These are phyloP conservation scores for Protodeltote pygarga DNA, from an alignment of 2,888 invertebrate genomes.

Conservation along the genomic window DNA sequence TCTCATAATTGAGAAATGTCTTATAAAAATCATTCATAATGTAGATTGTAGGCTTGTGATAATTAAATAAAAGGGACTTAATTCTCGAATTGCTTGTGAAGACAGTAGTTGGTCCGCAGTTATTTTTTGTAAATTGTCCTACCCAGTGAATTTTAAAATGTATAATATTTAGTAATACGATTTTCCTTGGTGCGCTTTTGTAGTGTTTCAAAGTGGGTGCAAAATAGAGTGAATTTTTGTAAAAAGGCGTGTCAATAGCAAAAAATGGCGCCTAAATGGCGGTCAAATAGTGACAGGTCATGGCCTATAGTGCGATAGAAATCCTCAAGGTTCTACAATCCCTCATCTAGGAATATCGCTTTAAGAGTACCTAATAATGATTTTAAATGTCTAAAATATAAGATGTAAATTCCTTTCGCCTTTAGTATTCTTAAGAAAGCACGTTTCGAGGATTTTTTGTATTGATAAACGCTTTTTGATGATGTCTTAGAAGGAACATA, in stretches of 20 bases:
- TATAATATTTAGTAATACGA: too few species aligned
- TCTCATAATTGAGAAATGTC: too few species aligned
- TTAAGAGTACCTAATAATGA: constrained; percentile 23
- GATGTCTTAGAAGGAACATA: constrained; percentile 18
- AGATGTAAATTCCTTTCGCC: constrained; percentile 1
- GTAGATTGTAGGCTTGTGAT: too few species aligned
- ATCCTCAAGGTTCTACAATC: constrained; percentile 6
- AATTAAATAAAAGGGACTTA: too few species aligned
- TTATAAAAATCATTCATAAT: too few species aligned
- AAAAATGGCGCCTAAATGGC: constrained; percentile 7
- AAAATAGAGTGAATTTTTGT: constrained; percentile 18
- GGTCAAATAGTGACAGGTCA: constrained; percentile 14
- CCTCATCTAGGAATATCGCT: constrained; percentile 7
- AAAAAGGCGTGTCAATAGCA: constrained; percentile 15
- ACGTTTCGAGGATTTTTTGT: constrained; percentile 3
- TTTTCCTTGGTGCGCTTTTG: constrained; percentile 16
- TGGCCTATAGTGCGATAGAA: constrained; percentile 16
- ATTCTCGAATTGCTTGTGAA: too few species aligned
- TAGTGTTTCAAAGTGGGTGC: constrained; percentile 27
- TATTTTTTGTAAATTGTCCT: too few species aligned
- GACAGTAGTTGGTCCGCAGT: too few species aligned
- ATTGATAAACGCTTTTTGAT: constrained; percentile 3
- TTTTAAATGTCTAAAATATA: constrained; percentile 11
- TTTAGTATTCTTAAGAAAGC: background rate
- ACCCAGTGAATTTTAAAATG: too few species aligned